These are phyloP conservation scores for Daboia siamensis DNA, from an alignment of 2,113 vertebrate species.

Conservation along the genomic window DNA sequence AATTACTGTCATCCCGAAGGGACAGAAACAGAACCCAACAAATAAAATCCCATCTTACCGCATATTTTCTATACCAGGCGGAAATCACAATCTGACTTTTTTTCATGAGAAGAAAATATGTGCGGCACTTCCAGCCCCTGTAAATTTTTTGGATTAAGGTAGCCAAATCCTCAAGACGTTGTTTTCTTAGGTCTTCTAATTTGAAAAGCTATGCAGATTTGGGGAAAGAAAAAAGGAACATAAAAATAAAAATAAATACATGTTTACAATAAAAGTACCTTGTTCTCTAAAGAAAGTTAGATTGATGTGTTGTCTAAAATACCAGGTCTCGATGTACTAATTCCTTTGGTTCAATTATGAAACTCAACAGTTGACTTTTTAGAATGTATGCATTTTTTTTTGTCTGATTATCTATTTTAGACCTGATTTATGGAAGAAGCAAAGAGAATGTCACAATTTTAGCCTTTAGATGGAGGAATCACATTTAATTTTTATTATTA, in stretches of 20 bases:
- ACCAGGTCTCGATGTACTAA: not conserved
- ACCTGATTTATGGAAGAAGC: not conserved
- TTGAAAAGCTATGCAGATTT: conserved; percentile 81
- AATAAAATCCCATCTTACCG: conserved; percentile 71
- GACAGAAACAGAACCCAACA: too few species aligned
- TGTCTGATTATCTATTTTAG: not conserved
- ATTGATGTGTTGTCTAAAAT: not conserved
- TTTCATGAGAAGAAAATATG: conserved; percentile 87
- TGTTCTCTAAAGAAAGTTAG: not conserved
- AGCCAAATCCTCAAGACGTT: conserved; percentile 87
- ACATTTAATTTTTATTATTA: not conserved
- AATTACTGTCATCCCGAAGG: not conserved
- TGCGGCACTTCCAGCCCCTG: conserved; percentile 91
- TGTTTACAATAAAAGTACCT: conserved; percentile 1
- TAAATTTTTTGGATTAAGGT: conserved; percentile 96
- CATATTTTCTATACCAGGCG: conserved; percentile 87
- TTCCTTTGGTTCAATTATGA: not conserved
- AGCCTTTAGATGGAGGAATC: not conserved
- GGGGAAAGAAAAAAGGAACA: conserved; percentile 1
- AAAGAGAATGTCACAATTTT: not conserved
- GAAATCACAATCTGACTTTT: conserved; percentile 89
- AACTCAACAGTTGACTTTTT: not conserved
- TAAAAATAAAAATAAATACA: not conserved
- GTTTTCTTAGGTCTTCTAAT: conserved; percentile 87
- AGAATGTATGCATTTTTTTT: not conserved